These are phyloP conservation scores for Hermaeophaga mercurialis DNA, from an alignment of 2,888 invertebrate genomes.

Conservation along the genomic window DNA sequence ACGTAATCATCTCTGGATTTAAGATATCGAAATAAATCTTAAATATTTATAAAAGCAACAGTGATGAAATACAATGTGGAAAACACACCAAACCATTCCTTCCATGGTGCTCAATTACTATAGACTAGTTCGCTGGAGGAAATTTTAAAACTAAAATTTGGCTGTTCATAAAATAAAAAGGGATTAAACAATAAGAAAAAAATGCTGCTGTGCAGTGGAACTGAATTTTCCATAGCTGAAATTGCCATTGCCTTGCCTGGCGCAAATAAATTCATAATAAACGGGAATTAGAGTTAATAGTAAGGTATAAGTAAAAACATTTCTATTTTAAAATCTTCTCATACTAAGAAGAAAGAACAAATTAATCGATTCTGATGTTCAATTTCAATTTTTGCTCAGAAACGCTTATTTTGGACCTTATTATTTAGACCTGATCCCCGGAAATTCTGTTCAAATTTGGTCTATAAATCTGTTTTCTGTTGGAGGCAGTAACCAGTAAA, in stretches of 20 bases:
- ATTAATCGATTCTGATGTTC: too few relatives aligned
- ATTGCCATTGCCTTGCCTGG: constrained; percentile 47
- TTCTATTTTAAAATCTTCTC: too few relatives aligned
- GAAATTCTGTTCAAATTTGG: neutral
- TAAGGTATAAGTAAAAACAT: too few relatives aligned
- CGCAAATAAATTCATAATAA: constrained; percentile 31
- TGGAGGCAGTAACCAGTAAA: constrained; percentile 8
- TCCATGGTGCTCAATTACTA: constrained; percentile 70
- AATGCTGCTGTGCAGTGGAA: constrained; percentile 42
- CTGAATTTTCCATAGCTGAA: constrained; percentile 48
- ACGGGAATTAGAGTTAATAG: neutral
- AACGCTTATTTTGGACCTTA: too few relatives aligned
- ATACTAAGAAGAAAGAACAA: too few relatives aligned
- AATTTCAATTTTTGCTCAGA: too few relatives aligned
- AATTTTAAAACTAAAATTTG: constrained; percentile 27
- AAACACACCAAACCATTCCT: constrained; percentile 62
- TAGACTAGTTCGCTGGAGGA: constrained; percentile 40
- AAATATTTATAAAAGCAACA: constrained; percentile 26
- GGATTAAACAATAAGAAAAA: constrained; percentile 23
- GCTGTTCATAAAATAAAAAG: constrained; percentile 33
- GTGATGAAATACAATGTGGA: constrained; percentile 28
- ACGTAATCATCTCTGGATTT: constrained; percentile 2
- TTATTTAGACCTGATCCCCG: too few relatives aligned
- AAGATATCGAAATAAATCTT: neutral
- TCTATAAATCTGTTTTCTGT: constrained; percentile 14